Base-by-base conservation (phyloP, 64 coral and sea anemone genomes). In the Montipora sp. region DNA sequence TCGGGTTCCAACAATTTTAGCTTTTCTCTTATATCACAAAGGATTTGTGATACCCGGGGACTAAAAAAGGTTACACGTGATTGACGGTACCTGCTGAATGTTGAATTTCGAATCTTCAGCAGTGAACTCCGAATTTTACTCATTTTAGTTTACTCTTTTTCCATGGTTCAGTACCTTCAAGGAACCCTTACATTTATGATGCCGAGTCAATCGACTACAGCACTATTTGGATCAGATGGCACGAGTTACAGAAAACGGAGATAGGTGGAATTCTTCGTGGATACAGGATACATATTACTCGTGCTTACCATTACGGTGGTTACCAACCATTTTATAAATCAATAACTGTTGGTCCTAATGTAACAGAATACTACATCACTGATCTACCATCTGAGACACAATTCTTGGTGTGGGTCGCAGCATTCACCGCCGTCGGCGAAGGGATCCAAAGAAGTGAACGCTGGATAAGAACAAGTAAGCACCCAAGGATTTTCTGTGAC, bases 401-500 rank as follows among this genome's bases (percentile, higher is more conserved):
- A 3, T 71, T 84, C 82, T 63, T 45, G 0, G 63, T 84, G 13
- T 84, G 82, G 82, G 82, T 84, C 18, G 14, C 44, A 0, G 82
- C 61, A 7, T 84, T 70, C 44, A 84, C 82, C 48, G 45, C 61
- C 1, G 44, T 71, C 8, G 82, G 82, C 1, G 81, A 84, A 50
- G 81, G 81, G 45, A 6, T 45, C 7, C 63, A 84, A 15, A 69
- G 27, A 71, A 16, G 51, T 23, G 63, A 84, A 9, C 0, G 18
- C 8, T 84, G 81, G 81, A 70, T 84, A 10, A 84, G 7, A 69
- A 84, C 81, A 49, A 84, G 81, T 84, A 49, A 84, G 81, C 3
- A 11, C 59, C 27, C 0, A 27, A 27, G 27, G 27, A 27, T 27
- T 27, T 27, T 27, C 27, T 27, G 27, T 27, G 27, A 27, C 27